These are phyloP conservation scores for Ibycter americanus DNA, from an alignment of 2,797 vertebrate genomes.

Conservation along the genomic window DNA sequence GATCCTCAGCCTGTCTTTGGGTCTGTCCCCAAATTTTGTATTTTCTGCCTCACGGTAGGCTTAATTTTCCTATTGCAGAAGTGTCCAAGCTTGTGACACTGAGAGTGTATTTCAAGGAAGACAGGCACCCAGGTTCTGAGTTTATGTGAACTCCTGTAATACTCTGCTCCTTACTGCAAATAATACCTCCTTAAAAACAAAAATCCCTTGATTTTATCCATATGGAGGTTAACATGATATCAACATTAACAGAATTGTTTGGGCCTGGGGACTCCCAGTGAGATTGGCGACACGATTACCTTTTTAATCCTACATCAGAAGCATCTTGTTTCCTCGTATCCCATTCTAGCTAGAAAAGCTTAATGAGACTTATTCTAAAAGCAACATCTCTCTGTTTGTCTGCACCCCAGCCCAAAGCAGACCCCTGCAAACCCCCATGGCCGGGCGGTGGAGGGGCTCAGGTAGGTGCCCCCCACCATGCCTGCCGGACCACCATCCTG, in stretches of 20 bases:
- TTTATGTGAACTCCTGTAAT: background rate
- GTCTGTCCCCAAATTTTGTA: background rate
- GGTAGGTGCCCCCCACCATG: accelerated
- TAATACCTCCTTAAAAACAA: background rate
- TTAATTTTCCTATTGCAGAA: background rate
- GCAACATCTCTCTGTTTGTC: background rate
- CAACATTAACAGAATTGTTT: background rate
- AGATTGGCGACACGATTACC: accelerated
- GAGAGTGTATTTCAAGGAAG: background rate
- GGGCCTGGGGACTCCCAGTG: background rate
- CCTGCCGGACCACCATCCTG: accelerated
- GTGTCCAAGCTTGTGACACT: background rate
- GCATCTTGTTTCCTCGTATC: accelerated
- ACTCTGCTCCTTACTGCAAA: background rate
- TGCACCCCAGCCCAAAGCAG: background rate
- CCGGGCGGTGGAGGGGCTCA: background rate
- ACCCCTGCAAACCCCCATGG: background rate
- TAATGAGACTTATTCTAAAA: background rate
- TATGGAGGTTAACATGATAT: accelerated
- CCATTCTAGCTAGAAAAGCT: background rate
- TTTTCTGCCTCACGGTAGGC: background rate
- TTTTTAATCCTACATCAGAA: background rate
- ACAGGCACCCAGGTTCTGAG: background rate
- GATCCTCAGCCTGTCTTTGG: background rate
- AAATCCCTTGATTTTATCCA: background rate